A percentile compares a stretch with the other conserved stretches of the same genome.
These are phyloP conservation scores for Limanda limanda DNA, from an alignment of 2,113 vertebrate species.

Conservation along the genomic window DNA sequence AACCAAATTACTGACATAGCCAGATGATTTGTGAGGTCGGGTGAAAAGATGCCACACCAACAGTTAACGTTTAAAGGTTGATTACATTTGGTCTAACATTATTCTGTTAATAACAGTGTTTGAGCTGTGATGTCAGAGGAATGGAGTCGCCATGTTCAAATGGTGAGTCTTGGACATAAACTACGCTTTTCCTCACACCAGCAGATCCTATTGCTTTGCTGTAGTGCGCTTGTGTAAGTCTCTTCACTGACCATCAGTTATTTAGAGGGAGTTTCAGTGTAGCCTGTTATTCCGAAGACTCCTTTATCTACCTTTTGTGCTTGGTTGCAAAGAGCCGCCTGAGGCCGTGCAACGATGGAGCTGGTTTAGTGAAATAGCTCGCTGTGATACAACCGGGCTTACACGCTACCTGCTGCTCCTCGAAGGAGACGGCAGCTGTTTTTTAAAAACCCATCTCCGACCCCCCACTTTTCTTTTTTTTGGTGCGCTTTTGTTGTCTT, in stretches of 20 bases:
- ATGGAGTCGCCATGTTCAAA: too few relatives aligned
- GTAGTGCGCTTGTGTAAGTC: constrained; percentile 27
- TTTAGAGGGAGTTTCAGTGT: constrained; percentile 8
- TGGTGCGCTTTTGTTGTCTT: constrained; percentile 18
- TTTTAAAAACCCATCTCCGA: constrained; percentile 8
- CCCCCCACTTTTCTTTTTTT: background rate
- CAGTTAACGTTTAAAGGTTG: too few relatives aligned
- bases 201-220: background rate
- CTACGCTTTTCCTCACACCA: too few relatives aligned
- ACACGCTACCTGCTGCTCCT: constrained; percentile 13
- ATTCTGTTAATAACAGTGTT: too few relatives aligned
- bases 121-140: too few relatives aligned
- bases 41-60: too few relatives aligned
- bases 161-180: too few relatives aligned
- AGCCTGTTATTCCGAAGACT: constrained; percentile 13
- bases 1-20: background rate
- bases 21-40: too few relatives aligned
- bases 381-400: constrained; percentile 9
- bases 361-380: constrained; percentile 30
- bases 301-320: constrained; percentile 30
- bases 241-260: constrained; percentile 23
- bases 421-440: constrained; percentile 20
- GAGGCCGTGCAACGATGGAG: constrained; percentile 23
- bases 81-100: too few relatives aligned
- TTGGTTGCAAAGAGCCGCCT: constrained; percentile 28